Evolutionary conservation across 2,113 vertebrate species (phyloP).

Genomic region (Lagopus muta): DNA sequence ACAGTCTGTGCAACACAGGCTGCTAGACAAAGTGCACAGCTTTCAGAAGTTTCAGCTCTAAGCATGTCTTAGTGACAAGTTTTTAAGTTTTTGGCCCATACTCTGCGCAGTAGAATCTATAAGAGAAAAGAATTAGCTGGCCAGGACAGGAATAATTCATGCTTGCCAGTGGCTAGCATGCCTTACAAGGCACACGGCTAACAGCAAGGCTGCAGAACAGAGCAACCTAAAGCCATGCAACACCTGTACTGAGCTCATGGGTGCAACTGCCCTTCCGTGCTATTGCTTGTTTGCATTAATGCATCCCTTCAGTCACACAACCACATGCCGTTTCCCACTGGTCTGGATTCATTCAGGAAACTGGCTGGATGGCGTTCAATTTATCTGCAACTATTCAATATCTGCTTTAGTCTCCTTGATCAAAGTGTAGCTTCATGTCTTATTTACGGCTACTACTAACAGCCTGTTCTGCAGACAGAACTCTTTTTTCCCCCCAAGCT

Average conservation of each 20-base stretch:
- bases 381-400: conserved; percentile 37
- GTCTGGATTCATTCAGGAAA: background rate
- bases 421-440: conserved; percentile 59
- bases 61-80: background rate
- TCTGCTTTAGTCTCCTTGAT: conserved; percentile 43
- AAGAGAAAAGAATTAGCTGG: background rate
- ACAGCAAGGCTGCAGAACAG: conserved; percentile 1
- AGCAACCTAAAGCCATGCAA: background rate
- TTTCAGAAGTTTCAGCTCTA: background rate
- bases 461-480: conserved; percentile 50
- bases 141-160: conserved; percentile 9
- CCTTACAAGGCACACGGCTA: background rate
- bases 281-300: background rate
- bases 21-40: background rate
- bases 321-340: background rate
- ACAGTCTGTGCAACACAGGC: background rate
- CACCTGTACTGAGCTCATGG: background rate
- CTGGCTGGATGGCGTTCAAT: background rate
- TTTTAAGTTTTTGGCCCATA: background rate
- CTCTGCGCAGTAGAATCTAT: background rate
- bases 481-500: conserved; percentile 50
- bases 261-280: background rate
- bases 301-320: background rate
- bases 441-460: conserved; percentile 68
- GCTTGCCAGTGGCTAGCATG: background rate